Conservation (phyloP, 2,888 invertebrate genomes). For the Allolobophora icterica region DNA sequence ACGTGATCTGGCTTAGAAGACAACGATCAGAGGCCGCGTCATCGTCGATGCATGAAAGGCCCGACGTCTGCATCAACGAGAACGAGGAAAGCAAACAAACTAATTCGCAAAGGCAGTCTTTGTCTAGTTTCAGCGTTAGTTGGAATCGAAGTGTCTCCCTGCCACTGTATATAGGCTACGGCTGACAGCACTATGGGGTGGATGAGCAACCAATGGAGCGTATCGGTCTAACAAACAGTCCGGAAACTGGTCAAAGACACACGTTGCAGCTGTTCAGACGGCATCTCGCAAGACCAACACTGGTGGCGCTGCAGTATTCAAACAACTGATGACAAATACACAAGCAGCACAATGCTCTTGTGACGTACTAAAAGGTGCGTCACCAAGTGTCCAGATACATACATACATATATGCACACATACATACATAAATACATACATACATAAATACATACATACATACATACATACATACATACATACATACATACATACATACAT, state of each 20-base stretch:
- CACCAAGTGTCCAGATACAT: neutral
- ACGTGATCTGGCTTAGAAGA: neutral
- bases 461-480: neutral
- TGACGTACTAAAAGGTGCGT: neutral
- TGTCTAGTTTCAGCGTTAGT: neutral
- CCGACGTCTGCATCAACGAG: neutral
- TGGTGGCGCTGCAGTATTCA: neutral
- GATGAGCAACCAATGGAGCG: neutral
- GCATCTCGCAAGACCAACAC: neutral
- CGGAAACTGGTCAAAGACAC: neutral
- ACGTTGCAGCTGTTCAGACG: neutral
- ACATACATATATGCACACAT: slow-evolving; percentile 17
- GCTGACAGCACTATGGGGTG: neutral
- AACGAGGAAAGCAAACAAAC: neutral
- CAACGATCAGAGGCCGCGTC: neutral
- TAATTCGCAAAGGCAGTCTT: neutral
- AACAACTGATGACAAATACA: neutral
- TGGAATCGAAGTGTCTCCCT: neutral
- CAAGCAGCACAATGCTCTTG: neutral
- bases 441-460: neutral
- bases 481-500: neutral
- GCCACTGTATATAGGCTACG: neutral
- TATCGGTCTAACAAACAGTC: neutral
- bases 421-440: neutral
- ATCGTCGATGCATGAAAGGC: neutral